Conservation (phyloP, 1,140 invertebrate genomes). For the Dendrolimus punctatus region DNA sequence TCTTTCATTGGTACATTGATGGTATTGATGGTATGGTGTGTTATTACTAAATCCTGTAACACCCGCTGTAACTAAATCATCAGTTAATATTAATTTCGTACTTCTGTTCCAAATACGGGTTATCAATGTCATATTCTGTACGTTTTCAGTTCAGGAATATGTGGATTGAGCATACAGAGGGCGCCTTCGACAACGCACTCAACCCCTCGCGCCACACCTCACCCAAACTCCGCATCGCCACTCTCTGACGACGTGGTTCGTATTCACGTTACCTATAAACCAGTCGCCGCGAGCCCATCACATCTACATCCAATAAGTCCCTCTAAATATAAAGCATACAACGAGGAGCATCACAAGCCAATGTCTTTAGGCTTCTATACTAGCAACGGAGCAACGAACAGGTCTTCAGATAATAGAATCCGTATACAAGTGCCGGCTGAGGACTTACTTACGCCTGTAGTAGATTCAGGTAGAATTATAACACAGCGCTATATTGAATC, state of each 20-base stretch:
- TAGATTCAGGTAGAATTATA: conserved; percentile 73
- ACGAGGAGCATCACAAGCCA: conserved; percentile 48
- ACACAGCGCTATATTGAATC: conserved; percentile 48
- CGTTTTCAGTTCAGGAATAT: conserved; percentile 59
- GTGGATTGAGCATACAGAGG: conserved; percentile 62
- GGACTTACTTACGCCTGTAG: conserved; percentile 79
- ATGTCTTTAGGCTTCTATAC: conserved; percentile 48
- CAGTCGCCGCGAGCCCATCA: conserved; percentile 64
- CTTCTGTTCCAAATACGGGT: background rate
- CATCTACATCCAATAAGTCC: conserved; percentile 61
- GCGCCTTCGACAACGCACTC: conserved; percentile 70
- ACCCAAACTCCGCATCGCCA: conserved; percentile 70
- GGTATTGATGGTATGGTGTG: background rate
- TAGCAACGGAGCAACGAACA: conserved; percentile 39
- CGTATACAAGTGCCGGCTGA: conserved; percentile 78
- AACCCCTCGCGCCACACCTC: conserved; percentile 76
- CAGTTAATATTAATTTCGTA: background rate
- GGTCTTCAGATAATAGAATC: conserved; percentile 75
- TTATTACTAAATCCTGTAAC: too few species aligned
- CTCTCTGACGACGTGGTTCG: conserved; percentile 78
- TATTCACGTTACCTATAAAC: conserved; percentile 82
- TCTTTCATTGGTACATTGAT: background rate
- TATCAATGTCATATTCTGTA: background rate
- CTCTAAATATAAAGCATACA: conserved; percentile 41
- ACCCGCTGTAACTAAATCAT: too few species aligned